Evolutionary conservation across 2,797 vertebrate species (phyloP).

Genomic region (Carduelis carduelis): DNA sequence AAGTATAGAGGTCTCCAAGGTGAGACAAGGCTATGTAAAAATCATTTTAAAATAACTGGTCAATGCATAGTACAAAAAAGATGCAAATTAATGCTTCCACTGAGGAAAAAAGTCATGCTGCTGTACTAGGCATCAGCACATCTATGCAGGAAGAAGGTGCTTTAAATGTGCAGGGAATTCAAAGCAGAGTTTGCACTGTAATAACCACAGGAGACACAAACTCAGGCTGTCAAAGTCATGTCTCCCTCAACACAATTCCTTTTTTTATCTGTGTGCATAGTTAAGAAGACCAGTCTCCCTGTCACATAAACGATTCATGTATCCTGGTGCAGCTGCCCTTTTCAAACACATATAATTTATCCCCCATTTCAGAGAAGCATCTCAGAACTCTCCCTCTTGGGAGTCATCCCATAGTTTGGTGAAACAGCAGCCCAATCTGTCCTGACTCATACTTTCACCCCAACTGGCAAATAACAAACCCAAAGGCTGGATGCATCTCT

Average conservation of each 20-base stretch:
- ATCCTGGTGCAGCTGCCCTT: neutral
- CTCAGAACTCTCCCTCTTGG: neutral
- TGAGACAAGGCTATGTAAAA: neutral
- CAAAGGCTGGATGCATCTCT: neutral
- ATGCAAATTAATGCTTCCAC: neutral
- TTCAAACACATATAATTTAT: neutral
- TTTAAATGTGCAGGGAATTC: neutral
- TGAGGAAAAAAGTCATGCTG: neutral
- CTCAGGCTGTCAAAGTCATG: neutral
- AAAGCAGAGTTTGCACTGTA: neutral
- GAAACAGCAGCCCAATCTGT: neutral
- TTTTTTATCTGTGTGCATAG: neutral
- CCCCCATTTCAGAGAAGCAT: neutral
- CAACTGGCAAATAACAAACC: neutral
- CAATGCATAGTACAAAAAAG: neutral
- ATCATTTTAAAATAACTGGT: neutral
- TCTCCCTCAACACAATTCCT: neutral
- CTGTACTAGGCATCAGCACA: neutral
- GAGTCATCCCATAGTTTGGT: neutral
- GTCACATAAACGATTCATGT: rapidly evolving
- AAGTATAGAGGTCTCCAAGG: neutral
- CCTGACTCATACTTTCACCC: neutral
- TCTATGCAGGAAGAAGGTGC: rapidly evolving
- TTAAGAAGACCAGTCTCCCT: neutral
- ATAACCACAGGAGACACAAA: neutral